phyloP scores from a whole-genome alignment of 92 coral and sea anemone genomes.

The Desmophyllum pertusum region DNA sequence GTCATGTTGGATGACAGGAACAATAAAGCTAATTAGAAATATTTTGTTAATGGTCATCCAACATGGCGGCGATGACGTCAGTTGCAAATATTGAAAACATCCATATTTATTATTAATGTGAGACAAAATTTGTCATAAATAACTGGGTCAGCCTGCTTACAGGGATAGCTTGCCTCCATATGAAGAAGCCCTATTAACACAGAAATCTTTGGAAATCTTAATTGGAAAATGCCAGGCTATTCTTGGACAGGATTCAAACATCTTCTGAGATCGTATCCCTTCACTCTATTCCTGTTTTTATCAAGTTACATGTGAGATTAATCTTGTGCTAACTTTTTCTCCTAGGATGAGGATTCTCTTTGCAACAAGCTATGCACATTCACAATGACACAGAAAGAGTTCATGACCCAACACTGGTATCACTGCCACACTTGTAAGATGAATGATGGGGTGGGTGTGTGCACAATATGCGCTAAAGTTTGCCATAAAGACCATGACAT shows the following conservation, averaged over 20 bases:
- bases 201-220: too few relatives aligned
- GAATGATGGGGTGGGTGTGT: conserved; percentile 99
- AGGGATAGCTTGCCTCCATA: too few relatives aligned
- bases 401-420: conserved; percentile 99
- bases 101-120: too few relatives aligned
- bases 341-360: conserved; percentile 93
- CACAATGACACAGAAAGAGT: conserved; percentile 96
- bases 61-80: too few relatives aligned
- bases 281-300: not conserved
- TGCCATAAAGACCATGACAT: conserved; percentile 99
- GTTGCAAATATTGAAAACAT: too few relatives aligned
- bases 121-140: not conserved
- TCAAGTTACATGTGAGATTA: not conserved
- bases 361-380: conserved; percentile 97
- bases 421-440: conserved; percentile 98
- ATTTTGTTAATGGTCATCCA: too few relatives aligned
- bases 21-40: too few relatives aligned
- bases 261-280: not conserved
- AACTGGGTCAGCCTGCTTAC: too few relatives aligned
- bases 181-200: too few relatives aligned
- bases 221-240: too few relatives aligned
- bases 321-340: not conserved
- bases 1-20: too few relatives aligned
- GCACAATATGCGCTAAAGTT: conserved; percentile 97
- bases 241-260: too few relatives aligned